Evolutionary conservation across 2,797 vertebrate species (phyloP), one percentile per base, ranked within the genome.

Genomic region (Valencia hispanica): DNA sequence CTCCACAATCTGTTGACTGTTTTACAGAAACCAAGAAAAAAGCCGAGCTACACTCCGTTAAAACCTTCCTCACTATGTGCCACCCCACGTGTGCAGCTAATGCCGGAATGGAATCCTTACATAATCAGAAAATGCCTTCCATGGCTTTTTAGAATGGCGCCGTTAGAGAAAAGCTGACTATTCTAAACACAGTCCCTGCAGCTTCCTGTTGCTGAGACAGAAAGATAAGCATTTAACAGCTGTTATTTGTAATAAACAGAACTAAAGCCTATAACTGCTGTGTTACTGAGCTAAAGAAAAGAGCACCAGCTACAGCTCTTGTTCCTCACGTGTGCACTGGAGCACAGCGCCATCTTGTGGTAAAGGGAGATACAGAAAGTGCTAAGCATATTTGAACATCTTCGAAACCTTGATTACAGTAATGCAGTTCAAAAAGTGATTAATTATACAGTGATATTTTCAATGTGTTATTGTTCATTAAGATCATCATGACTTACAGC

Each of bases 341-440:
- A 20, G 27, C 61, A 82, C 48, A 86, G 82, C 80, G 8, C 89
- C 94, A 94, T 76, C 94, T 85, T 55, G 90, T 93, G 94, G 91
- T 66, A 1, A 11, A 69, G 18, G 4, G 15, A 59, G 17, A 11
- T 12, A 9, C 57, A 34, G 17, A 2, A 1, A 7, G 30, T 57
- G 5, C 27, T 59, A 8, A 45, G 2, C 30, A 61, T 4, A 34
- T 20, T 61, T 34, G 17, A 61, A 18, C 10, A 20, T 34, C 6
- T 32, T 59, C 20, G 3, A 61, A 34, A 4, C 3, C n/a, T 30
- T n/a, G n/a, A n/a, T n/a, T 57, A 6, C 27, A 27, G 27, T 15
- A 27, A 11, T 5, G 15, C 1, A 57, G n/a, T 15, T 57, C 53
- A 55, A 27, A 55, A 27, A 6, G n/a, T 30, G 53, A 2, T 9